A percentile compares a stretch with the other conserved stretches of the same genome.
Evolutionary conservation across 2,888 invertebrate genomes (phyloP).

Genomic region (Rotaria sp.): DNA sequence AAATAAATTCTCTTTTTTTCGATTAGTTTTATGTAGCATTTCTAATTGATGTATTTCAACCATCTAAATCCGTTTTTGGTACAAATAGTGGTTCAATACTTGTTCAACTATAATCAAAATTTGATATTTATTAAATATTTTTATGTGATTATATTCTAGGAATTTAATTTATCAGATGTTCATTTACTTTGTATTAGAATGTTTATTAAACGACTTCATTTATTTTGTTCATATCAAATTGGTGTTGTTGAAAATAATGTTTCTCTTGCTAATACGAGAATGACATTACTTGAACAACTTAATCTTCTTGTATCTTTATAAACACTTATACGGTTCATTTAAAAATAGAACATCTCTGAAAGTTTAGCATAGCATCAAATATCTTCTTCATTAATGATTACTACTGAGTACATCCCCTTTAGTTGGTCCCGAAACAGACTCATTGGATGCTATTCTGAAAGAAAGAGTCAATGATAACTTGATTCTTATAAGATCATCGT

Average conservation of each 20-base stretch:
- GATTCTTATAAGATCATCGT: no score
- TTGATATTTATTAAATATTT: background rate
- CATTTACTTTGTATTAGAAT: background rate
- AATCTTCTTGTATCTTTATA: background rate
- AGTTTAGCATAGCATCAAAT: no score
- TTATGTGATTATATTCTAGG: background rate
- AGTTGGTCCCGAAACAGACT: no score
- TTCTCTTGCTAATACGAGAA: background rate
- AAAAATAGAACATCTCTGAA: no score
- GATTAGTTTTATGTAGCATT: background rate
- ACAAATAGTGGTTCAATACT: background rate
- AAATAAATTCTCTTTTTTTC: no score
- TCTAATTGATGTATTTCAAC: background rate
- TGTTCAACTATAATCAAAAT: background rate
- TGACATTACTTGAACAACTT: background rate
- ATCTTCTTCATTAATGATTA: no score
- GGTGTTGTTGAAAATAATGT: background rate
- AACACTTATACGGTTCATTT: background rate
- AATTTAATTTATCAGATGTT: slow-evolving; percentile 12
- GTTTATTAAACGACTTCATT: slow-evolving; percentile 12
- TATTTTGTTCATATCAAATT: slow-evolving; percentile 17
- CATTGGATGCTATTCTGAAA: no score
- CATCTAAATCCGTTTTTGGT: background rate
- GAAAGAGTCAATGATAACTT: no score
- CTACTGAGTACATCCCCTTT: no score